phyloP scores from a whole-genome alignment of 2,113 vertebrate genomes.

The Gasterosteus nipponicus region DNA sequence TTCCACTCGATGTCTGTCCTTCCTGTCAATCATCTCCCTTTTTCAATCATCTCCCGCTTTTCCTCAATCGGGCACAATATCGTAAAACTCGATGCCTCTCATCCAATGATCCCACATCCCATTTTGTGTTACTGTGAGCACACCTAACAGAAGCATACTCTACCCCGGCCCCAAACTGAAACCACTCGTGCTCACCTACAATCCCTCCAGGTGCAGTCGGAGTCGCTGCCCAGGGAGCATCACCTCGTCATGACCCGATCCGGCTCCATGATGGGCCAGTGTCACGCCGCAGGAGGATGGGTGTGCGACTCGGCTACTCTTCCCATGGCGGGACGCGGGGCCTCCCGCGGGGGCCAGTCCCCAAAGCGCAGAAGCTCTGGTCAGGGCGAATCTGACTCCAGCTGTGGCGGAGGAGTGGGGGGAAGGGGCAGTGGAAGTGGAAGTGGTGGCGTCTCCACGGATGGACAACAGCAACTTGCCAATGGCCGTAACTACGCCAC shows the following conservation, averaged over 20 bases:
- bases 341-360: conserved; percentile 67
- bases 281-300: conserved; percentile 70
- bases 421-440: conserved; percentile 19
- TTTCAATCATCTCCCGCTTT: conserved; percentile 24
- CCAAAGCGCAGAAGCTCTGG: conserved; percentile 61
- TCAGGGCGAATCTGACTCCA: conserved; percentile 57
- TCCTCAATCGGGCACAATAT: conserved; percentile 2
- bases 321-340: conserved; percentile 74
- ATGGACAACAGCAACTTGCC: conserved; percentile 66
- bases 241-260: conserved; percentile 82
- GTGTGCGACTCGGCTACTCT: conserved; percentile 79
- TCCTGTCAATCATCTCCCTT: conserved; percentile 37
- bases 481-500: conserved; percentile 67
- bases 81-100: conserved; percentile 2
- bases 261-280: conserved; percentile 72
- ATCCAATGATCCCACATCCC: conserved; percentile 34
- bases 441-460: conserved; percentile 38
- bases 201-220: conserved; percentile 80
- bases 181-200: conserved; percentile 71
- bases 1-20: conserved; percentile 21
- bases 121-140: conserved; percentile 32
- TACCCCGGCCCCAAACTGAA: conserved; percentile 71
- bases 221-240: conserved; percentile 73
- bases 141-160: conserved; percentile 49
- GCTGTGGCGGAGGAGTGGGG: conserved; percentile 38